Evolutionary conservation across 2,113 vertebrate species (phyloP), one percentile per base, ranked within the genome.

Genomic region (Vombatus ursinus): DNA sequence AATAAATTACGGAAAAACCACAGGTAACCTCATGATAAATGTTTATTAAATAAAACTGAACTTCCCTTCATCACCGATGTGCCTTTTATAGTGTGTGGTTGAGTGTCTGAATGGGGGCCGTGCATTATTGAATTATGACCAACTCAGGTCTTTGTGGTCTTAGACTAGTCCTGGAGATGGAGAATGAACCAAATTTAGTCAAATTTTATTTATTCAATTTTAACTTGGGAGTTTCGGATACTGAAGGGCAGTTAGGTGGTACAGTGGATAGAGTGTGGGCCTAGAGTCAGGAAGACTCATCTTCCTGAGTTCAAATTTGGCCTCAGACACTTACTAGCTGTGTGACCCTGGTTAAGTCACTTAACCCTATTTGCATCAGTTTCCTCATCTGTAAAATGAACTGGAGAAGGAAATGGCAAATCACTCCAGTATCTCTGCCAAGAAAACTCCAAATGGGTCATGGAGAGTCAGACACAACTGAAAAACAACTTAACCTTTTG

Each of bases 1-100:
- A 96, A 91, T 4, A 68, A 91, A 93, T 89, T 90, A 51, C 3
- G 49, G 92, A 8, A 50, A 93, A 94, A 94, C 93, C 51, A 57
- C 94, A 92, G 92, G 28, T 92, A 93, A 90, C 26, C n/a, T 47
- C 57, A 37, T 3, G 57, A 31, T 31, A 31, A 61, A 61, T 61
- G 57, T 61, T 61, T 61, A 61, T 61, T 31, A 28, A 61, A 61
- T 61, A 61, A 31, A 61, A 61, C 28, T 31, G 57, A 2, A 61
- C 11, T 61, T 37, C 11, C 57, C 57, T 61, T 31, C 57, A 61
- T 61, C 14, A 61, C 31, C 28, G 11, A 12, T 61, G 11, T 31
- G 57, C 11, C 10, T 61, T 61, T 61, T 37, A 61, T 31, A 92
- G 92, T 51, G 94, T 0, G 57, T 52, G 26, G 44, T 52, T n/a